These are phyloP conservation scores for Pseudolaguvia tuberculata DNA, from an alignment of 2,113 vertebrate species.

Conservation along the genomic window DNA sequence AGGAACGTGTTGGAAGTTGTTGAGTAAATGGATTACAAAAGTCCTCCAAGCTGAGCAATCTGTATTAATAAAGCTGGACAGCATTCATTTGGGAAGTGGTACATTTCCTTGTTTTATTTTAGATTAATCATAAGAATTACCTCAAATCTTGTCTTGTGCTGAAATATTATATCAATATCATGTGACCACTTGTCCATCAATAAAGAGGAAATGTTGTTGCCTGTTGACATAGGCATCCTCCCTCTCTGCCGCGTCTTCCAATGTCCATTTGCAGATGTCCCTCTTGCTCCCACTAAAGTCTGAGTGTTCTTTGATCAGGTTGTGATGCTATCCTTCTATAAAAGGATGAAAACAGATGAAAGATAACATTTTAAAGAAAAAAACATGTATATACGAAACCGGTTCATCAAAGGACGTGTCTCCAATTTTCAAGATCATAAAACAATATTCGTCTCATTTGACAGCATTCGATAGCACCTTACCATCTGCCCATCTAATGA, in stretches of 20 bases:
- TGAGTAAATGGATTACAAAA: constrained; percentile 26
- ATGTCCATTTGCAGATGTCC: neutral
- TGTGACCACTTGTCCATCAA: too few relatives aligned
- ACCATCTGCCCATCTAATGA: constrained; percentile 2
- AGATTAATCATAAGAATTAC: neutral
- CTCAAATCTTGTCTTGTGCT: constrained; percentile 23
- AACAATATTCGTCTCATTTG: neutral
- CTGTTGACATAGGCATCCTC: constrained; percentile 18
- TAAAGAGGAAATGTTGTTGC: constrained; percentile 32
- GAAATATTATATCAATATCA: constrained; percentile 23
- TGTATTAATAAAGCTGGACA: constrained; percentile 53
- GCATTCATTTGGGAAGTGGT: constrained; percentile 11
- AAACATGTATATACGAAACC: neutral
- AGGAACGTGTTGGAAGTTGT: neutral
- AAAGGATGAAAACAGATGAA: neutral
- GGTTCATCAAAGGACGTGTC: neutral
- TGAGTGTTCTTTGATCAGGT: neutral
- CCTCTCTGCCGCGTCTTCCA: constrained; percentile 41
- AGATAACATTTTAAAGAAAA: neutral
- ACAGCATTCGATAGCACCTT: neutral
- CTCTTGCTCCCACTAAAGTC: neutral
- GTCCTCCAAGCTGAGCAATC: constrained; percentile 56
- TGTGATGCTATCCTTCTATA: neutral
- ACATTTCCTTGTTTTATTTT: neutral
- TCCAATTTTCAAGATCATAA: constrained; percentile 12